Conservation (phyloP, 2,888 invertebrate species). For the Epinotia demarniana region DNA sequence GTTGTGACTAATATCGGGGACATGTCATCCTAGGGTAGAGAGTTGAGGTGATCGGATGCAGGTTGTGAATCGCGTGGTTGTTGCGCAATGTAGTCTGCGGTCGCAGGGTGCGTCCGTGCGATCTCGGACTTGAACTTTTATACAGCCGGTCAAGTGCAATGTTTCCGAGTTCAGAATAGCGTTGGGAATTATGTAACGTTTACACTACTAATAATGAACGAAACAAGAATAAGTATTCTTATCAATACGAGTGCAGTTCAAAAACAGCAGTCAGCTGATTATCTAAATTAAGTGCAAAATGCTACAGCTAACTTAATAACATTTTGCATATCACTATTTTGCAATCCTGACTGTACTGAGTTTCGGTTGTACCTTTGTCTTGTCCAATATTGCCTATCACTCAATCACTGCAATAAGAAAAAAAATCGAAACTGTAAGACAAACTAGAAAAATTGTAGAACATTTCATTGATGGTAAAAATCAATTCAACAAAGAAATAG, state of each 20-base stretch:
- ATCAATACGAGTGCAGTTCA: not conserved
- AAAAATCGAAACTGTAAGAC: not conserved
- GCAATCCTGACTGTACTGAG: not conserved
- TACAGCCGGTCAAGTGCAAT: conserved; percentile 71
- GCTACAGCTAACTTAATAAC: not conserved
- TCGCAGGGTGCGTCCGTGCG: conserved; percentile 51
- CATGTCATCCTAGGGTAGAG: not conserved
- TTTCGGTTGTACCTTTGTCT: not conserved
- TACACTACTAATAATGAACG: conserved; percentile 16
- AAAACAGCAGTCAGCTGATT: not conserved
- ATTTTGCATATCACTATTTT: too few relatives aligned
- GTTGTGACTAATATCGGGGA: not conserved
- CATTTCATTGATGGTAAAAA: not conserved
- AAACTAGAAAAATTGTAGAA: not conserved
- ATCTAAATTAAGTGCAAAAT: not conserved
- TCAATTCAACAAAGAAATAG: conserved; percentile 18
- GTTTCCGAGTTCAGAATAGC: conserved; percentile 48
- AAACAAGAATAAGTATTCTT: conserved; percentile 11
- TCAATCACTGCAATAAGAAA: not conserved
- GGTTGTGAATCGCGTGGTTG: conserved; percentile 50
- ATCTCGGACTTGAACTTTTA: conserved; percentile 73
- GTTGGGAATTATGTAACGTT: conserved; percentile 28
- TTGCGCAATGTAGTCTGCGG: conserved; percentile 62
- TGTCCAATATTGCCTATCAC: not conserved
- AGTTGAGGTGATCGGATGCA: not conserved